Conservation (phyloP, 2,797 vertebrate genomes). For the Poecilia picta region DNA sequence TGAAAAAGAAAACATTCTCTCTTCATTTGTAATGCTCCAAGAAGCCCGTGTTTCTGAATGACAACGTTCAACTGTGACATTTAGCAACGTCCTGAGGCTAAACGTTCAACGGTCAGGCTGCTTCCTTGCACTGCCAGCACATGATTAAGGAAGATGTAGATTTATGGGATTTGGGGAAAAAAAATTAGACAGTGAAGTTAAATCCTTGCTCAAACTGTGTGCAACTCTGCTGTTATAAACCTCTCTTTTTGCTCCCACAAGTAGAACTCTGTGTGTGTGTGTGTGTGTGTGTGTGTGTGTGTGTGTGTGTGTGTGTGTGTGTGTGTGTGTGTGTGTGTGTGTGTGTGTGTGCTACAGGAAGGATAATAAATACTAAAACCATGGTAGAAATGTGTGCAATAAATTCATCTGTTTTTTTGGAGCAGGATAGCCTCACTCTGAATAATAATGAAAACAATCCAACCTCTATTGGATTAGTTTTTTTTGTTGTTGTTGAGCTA, state of each 20-base stretch:
- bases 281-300: too few relatives aligned
- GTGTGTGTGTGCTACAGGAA: background rate
- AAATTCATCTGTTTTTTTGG: too few relatives aligned
- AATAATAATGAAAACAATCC: too few relatives aligned
- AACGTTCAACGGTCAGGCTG: conserved; percentile 23
- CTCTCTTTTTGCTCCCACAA: conserved; percentile 2
- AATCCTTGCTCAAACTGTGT: conserved; percentile 4
- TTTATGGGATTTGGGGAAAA: conserved; percentile 23
- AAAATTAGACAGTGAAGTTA: conserved; percentile 15
- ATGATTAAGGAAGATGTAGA: conserved; percentile 39
- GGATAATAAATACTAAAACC: background rate
- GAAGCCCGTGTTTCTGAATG: background rate
- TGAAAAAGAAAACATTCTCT: background rate
- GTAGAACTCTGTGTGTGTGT: background rate
- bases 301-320: too few relatives aligned
- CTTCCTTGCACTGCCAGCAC: conserved; percentile 27
- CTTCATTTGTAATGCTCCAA: background rate
- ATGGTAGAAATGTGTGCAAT: too few relatives aligned
- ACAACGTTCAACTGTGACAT: background rate
- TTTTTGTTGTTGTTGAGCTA: background rate
- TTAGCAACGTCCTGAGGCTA: conserved; percentile 12
- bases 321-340: background rate
- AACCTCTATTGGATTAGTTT: background rate
- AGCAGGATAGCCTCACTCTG: too few relatives aligned
- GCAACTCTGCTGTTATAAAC: conserved; percentile 1